Conservation (phyloP, 2,888 invertebrate species). For the Drosophila pseudotakahashii region DNA sequence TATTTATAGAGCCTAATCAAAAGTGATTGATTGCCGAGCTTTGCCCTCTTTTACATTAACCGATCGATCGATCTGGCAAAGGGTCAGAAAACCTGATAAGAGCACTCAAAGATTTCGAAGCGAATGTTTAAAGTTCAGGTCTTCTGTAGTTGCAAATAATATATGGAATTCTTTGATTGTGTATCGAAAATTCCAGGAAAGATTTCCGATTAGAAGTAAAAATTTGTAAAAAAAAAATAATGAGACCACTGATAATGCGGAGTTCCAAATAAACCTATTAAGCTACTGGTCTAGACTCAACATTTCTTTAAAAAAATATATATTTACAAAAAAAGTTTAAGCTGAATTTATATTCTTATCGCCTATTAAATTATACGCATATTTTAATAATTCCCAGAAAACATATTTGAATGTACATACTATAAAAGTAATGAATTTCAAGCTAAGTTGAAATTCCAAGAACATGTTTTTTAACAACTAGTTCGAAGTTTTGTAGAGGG, state of each 20-base stretch:
- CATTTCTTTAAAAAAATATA: too few relatives aligned
- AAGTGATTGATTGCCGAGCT: conserved; percentile 71
- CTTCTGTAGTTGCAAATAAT: neutral
- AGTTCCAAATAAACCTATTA: too few relatives aligned
- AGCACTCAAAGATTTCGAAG: conserved; percentile 7
- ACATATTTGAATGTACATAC: neutral
- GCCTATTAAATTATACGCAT: neutral
- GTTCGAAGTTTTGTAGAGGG: neutral
- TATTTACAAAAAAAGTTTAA: neutral
- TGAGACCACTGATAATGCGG: too few relatives aligned
- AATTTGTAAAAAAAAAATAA: neutral
- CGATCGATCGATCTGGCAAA: conserved; percentile 36
- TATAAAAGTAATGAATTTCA: neutral
- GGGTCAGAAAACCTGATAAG: conserved; percentile 36
- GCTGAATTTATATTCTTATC: neutral
- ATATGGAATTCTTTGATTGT: too few relatives aligned
- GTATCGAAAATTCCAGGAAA: neutral
- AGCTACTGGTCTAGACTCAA: too few relatives aligned
- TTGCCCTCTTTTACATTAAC: conserved; percentile 40
- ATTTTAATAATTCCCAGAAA: neutral
- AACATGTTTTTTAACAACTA: neutral
- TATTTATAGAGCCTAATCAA: conserved; percentile 75
- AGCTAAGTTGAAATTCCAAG: neutral
- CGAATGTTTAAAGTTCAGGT: conserved; percentile 2
- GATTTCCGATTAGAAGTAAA: neutral